phyloP scores from a whole-genome alignment of 2,888 invertebrate species.

The Sphecodes monilicornis region DNA sequence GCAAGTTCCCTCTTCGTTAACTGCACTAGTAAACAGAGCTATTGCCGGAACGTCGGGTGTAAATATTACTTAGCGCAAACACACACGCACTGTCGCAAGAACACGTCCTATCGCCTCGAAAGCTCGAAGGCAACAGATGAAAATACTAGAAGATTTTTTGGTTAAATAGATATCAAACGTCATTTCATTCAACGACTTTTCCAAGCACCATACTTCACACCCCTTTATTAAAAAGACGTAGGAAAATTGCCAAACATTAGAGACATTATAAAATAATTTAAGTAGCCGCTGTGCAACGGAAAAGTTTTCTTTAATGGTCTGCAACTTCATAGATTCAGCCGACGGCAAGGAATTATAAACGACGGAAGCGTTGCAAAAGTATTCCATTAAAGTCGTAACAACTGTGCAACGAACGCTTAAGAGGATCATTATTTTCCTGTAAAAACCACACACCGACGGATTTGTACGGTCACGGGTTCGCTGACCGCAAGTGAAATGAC shows the following conservation, averaged over 20 bases:
- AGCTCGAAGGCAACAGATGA: too few relatives aligned
- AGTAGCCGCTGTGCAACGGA: not conserved
- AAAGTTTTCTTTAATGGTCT: not conserved
- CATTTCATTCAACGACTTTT: not conserved
- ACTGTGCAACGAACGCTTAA: constrained; percentile 18
- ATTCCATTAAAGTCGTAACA: constrained; percentile 6
- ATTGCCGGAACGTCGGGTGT: too few relatives aligned
- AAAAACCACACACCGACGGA: constrained; percentile 9
- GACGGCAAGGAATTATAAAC: not conserved
- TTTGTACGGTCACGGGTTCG: not conserved
- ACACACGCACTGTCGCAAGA: too few relatives aligned
- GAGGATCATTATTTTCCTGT: constrained; percentile 16
- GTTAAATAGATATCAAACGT: too few relatives aligned
- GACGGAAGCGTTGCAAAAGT: not conserved
- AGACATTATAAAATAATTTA: not conserved
- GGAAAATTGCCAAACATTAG: not conserved
- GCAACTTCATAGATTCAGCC: not conserved
- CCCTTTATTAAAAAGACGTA: not conserved
- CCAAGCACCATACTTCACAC: not conserved
- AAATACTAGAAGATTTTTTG: too few relatives aligned
- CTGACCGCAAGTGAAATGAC: constrained; percentile 1
- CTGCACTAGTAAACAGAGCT: too few relatives aligned
- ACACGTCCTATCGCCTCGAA: too few relatives aligned
- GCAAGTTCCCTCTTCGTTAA: too few relatives aligned
- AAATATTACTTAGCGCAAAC: too few relatives aligned